Evolutionary conservation across 2,888 invertebrate species (phyloP), one percentile per base, ranked within the genome.

Genomic region (Pheosia tremula): DNA sequence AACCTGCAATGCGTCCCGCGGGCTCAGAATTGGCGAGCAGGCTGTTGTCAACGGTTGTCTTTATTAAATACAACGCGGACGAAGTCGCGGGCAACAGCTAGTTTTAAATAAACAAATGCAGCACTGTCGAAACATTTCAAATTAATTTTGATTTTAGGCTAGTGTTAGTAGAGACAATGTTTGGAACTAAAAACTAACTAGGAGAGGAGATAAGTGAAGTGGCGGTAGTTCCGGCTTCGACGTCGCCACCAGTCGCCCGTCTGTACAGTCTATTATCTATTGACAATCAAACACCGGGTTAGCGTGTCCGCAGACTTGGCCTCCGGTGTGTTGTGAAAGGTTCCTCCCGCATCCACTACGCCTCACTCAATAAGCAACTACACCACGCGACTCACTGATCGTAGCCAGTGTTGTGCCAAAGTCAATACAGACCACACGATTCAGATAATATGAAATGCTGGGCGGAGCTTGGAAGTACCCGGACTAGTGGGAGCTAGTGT

Each of bases 251-350:
- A 7, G 37, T 53, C 53, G 37, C 53, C 53, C 10, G 8, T 53
- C 10, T 53, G 53, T 37, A 9, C 37, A 24, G 5, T 9, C 11
- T 37, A 36, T 5, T 6, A 36, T 24, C 13, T 37, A 37, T 53
- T 38, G 53, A 11, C 36, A 53, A 53, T 53, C 37, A 53, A 37
- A 53, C 53, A 36, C 9, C 50, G 24, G 7, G 24, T 24, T 7
- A 9, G 49, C 24, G 36, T 10, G 53, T 53, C 37, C 10, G 37
- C 11, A 37, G 37, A 53, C 53, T 53, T 38, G 37, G 53, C 53
- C 53, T 53, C 38, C 52, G 36, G 24, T 38, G 37, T 24, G 0
- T 53, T 53, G 53, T 53, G 53, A 53, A 53, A 53, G 53, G 53
- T 11, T 11, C 53, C 36, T 36, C 37, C 11, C 37, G 37, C 53